Base-by-base conservation (phyloP, 2,113 vertebrate genomes). In the Larimichthys polyactis region DNA sequence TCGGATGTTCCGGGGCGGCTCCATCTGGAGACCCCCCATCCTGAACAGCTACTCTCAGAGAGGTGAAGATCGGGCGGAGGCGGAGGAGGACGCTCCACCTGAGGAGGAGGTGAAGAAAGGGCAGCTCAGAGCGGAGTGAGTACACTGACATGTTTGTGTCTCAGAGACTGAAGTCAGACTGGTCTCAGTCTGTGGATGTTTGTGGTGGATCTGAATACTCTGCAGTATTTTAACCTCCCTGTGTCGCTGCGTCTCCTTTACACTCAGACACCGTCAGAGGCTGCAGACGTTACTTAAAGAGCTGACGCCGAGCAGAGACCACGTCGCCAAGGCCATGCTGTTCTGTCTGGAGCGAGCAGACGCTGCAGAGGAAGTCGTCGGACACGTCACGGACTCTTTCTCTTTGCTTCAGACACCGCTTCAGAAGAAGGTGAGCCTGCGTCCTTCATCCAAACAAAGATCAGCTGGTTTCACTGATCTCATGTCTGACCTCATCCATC, bases 81-180 rank as follows among this genome's bases (percentile, higher is more conserved):
- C 58, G 27, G 92, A 93, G 29, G 91, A 92, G 3, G 78, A 74
- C 0, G 46, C 75, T 52, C 57, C 89, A 14, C 68, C 81, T 0
- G 93, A 95, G 79, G 95, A 96, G 80, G 94, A 95, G 92, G 90
- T 94, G 83, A 96, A 96, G 85, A 96, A 96, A 87, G 95, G 96
- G 4, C 95, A 96, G 83, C 94, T 96, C 32, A 93, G 95, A 89
- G 44, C 94, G 0, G 95, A 95, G 96, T 96, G 86, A 93, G 94
- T 92, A 32, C 10, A 0, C 43, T 0, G 4, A 43, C 15, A 16
- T 55, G 9, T 44, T 29, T 9, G 2, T 71, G 14, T 32, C 32
- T 32, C 32, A 32, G 32, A 32, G 32, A 6, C 32, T 32, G 32
- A 32, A 32, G 32, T 32, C 32, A 32, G 32, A 32, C 29, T 29